Evolutionary conservation across 2,888 invertebrate species (phyloP).

Genomic region (Neuroscelio doddi): DNA sequence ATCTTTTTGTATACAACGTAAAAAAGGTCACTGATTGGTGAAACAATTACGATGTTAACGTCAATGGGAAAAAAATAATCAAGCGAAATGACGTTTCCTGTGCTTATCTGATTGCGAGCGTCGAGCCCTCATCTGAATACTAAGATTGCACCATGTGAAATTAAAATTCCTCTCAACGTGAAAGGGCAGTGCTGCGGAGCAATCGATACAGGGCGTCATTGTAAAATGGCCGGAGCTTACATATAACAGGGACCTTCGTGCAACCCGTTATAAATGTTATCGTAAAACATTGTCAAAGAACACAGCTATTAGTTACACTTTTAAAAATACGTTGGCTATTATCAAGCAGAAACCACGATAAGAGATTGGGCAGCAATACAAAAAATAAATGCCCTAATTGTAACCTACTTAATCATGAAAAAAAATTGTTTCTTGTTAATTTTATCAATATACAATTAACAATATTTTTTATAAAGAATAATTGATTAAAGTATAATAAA

Average conservation of each 20-base stretch:
- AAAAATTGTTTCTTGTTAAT: no score
- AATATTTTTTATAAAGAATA: no score
- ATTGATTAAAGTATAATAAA: no score
- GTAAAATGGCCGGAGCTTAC: background rate
- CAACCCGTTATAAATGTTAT: conserved; percentile 3
- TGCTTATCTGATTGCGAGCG: conserved; percentile 5
- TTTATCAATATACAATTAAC: no score
- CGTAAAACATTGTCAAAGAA: conserved; percentile 1
- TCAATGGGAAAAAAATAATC: background rate
- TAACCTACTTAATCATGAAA: no score
- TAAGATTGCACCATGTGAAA: background rate
- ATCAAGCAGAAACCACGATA: background rate
- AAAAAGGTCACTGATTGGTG: no score
- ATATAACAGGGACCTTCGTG: conserved; percentile 2
- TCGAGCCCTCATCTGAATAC: conserved; percentile 2
- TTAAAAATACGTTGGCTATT: background rate
- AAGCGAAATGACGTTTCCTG: conserved; percentile 1
- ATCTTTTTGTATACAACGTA: no score
- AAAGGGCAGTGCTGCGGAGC: conserved; percentile 6
- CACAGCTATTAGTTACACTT: conserved; percentile 3
- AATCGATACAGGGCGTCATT: conserved; percentile 9
- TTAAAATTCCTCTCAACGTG: conserved; percentile 4
- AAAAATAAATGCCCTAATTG: background rate
- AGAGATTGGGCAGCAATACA: background rate
- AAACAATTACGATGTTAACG: no score